These are phyloP conservation scores for Crambe crambe DNA, from an alignment of 37 sponge, comb jelly and placozoan genomes.

Conservation along the genomic window DNA sequence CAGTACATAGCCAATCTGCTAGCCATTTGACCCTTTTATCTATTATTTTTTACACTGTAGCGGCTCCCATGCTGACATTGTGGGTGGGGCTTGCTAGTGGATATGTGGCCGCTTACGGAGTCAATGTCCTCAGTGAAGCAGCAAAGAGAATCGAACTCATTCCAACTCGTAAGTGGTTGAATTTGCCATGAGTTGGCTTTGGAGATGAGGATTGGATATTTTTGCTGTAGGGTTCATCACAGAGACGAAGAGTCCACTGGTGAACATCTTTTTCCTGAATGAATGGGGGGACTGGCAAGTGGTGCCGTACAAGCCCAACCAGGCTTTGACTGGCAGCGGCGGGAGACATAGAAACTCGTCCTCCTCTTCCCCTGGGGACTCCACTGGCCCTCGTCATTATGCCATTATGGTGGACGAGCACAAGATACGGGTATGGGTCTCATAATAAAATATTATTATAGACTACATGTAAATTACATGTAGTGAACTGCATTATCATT, in stretches of 20 bases:
- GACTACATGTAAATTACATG: too few relatives aligned
- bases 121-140: not conserved
- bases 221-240: not conserved
- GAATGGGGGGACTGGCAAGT: constrained; percentile 44
- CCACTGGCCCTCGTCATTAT: constrained; percentile 18
- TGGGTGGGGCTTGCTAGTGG: constrained; percentile 56
- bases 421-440: constrained; percentile 2
- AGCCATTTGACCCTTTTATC: too few relatives aligned
- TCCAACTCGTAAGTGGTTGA: constrained; percentile 27
- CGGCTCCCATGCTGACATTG: constrained; percentile 18
- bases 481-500: too few relatives aligned
- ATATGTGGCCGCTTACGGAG: constrained; percentile 28
- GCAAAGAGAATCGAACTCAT: constrained; percentile 8
- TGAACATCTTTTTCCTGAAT: constrained; percentile 32
- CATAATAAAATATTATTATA: too few relatives aligned
- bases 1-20: too few relatives aligned
- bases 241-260: constrained; percentile 23
- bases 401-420: constrained; percentile 6
- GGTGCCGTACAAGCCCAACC: constrained; percentile 25
- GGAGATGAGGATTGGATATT: not conserved
- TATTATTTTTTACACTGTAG: not conserved
- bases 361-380: not conserved
- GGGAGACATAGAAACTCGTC: not conserved
- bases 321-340: not conserved
- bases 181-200: not conserved